Percentiles rank a stretch among this genome's conserved stretches.
These are phyloP conservation scores for Ridgeia piscesae DNA, from an alignment of 1,140 invertebrate genomes.

Conservation along the genomic window DNA sequence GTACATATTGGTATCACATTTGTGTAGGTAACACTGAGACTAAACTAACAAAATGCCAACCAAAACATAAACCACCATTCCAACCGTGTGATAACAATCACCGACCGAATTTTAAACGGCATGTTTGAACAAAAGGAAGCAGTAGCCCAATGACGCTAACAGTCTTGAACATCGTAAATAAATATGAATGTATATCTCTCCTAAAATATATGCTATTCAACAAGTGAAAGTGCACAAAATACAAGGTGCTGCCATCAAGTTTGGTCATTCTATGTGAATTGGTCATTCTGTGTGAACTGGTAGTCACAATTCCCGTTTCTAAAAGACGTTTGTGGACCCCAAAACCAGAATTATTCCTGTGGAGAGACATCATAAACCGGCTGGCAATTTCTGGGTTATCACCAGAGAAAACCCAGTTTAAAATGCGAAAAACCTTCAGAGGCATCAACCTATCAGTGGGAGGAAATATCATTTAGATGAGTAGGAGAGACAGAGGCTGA, in stretches of 20 bases:
- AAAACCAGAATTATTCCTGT: not conserved
- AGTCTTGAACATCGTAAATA: not conserved
- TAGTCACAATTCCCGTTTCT: not conserved
- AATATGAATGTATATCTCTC: slow-evolving; percentile 6
- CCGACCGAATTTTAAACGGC: not conserved
- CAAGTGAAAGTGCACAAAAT: not conserved
- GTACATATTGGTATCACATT: not conserved
- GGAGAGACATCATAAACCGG: not conserved
- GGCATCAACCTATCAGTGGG: not conserved
- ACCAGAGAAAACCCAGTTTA: not conserved
- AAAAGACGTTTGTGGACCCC: not conserved
- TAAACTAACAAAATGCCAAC: not conserved
- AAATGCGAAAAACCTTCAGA: not conserved
- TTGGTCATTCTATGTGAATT: not conserved
- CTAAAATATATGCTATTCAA: not conserved
- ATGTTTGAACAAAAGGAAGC: not conserved
- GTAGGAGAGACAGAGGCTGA: not conserved
- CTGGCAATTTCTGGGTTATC: not conserved
- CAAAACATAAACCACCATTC: not conserved
- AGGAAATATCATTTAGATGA: not conserved
- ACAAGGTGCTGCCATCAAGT: not conserved
- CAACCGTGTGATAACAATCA: not conserved
- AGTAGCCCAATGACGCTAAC: not conserved
- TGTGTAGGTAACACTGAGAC: not conserved
- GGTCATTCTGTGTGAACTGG: not conserved